Conservation (phyloP, 2,797 vertebrate genomes). For the Bovichtus variegatus region DNA sequence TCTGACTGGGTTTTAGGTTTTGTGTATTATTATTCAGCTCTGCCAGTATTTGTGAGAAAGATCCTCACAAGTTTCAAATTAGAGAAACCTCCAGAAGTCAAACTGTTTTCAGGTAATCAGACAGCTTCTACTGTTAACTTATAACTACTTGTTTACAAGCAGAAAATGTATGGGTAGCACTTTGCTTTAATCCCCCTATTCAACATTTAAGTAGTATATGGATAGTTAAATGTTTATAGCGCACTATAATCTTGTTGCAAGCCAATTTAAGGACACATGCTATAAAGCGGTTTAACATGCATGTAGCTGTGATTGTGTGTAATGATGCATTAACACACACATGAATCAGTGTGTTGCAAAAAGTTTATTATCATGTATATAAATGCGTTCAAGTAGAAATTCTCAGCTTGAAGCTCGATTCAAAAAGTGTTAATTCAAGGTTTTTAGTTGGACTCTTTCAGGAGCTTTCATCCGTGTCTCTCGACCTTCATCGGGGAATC, state of each 20-base stretch:
- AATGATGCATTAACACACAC: background rate
- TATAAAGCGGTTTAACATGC: background rate
- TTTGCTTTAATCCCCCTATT: no score
- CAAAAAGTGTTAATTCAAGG: background rate
- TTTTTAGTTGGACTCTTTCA: background rate
- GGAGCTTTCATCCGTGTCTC: background rate
- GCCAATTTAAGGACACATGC: background rate
- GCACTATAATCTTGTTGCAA: background rate
- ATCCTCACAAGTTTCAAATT: constrained; percentile 9
- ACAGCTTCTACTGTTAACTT: background rate
- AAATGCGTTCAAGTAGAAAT: background rate
- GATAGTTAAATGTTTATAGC: background rate
- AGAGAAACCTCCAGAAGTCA: background rate
- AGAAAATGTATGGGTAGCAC: background rate
- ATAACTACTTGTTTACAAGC: background rate
- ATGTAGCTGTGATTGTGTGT: background rate
- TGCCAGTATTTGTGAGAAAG: constrained; percentile 9
- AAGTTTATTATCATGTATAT: background rate
- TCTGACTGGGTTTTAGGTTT: constrained; percentile 33
- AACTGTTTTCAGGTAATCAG: background rate
- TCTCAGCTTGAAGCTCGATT: background rate
- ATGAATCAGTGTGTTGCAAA: background rate
- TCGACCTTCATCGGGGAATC: background rate
- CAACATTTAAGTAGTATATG: background rate
- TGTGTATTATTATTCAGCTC: constrained; percentile 28